Base-by-base conservation (phyloP, 2,113 vertebrate species). In the Mus pahari region DNA sequence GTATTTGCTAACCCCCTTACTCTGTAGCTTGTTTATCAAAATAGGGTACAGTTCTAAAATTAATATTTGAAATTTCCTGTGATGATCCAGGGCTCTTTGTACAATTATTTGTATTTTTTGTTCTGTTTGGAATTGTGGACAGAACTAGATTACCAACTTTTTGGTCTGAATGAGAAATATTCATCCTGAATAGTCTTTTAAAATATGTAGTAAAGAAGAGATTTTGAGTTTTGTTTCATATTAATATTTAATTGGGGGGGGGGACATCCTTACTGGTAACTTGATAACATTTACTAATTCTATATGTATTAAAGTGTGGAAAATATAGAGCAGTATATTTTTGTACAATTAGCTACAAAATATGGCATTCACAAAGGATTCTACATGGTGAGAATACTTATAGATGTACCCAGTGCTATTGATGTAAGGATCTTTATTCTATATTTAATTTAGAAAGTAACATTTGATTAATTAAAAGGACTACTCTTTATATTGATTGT, bases 101-200 rank as follows among this genome's bases (percentile, higher is more conserved):
- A 87, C 94, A 97, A 96, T 96, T 90, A 53, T 71, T 91, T 86
- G 86, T 2, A n/a, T 22, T 77, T 91, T 79, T 97, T 90, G 42
- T 96, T 97, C 94, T 98, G 96, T 97, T 98, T 97, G 95, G 96
- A 0, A 39, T 64, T 97, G 19, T 86, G 93, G 94, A 71, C 58
- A n/a, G 90, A 94, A 97, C 94, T 93, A 93, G 96, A 97, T 86
- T 96, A 74, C 20, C 0, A 0, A 86, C 28, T 96, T 97, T 97
- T 95, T 97, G 33, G 3, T 62, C 66, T 93, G 82, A 4, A 4
- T 93, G 97, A 97, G 89, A 93, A 97, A 97, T 97, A 87, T 66
- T 94, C 97, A 97, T 95, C 94, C 55, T 93, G 19, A 81, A 45
- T 89, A 95, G 94, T 97, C 90, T 90, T 96, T 97, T 97, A 82